These are phyloP conservation scores for Homarus gammarus DNA, from an alignment of 2,888 invertebrate genomes.

Conservation along the genomic window DNA sequence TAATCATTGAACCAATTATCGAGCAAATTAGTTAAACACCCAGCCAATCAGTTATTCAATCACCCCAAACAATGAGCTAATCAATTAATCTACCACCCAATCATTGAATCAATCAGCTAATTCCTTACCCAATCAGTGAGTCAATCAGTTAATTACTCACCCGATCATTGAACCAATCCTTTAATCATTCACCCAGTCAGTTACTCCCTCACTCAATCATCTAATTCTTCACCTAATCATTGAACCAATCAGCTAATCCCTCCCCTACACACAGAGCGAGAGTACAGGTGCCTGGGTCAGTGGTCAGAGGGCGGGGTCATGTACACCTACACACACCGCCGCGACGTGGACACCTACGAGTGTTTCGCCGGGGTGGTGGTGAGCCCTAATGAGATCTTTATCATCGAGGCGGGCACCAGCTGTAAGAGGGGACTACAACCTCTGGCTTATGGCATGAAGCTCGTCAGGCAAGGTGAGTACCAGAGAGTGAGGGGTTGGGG, in stretches of 20 bases:
- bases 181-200: background rate
- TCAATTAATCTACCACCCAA: too few species aligned
- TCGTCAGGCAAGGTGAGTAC: constrained; percentile 67
- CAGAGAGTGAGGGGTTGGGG: background rate
- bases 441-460: constrained; percentile 82
- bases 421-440: constrained; percentile 84
- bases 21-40: too few species aligned
- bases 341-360: constrained; percentile 82
- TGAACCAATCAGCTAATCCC: background rate
- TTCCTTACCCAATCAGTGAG: too few species aligned
- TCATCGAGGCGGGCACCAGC: constrained; percentile 84
- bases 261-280: constrained; percentile 81
- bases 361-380: constrained; percentile 82
- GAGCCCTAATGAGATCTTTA: constrained; percentile 83
- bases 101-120: too few species aligned
- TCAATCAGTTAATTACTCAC: too few species aligned
- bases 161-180: background rate
- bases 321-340: constrained; percentile 85
- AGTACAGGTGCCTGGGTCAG: constrained; percentile 85
- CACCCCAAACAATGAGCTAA: too few species aligned
- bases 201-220: background rate
- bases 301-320: constrained; percentile 84
- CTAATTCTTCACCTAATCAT: background rate
- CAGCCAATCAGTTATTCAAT: too few species aligned
- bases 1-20: too few species aligned